Conservation (phyloP, 2,888 invertebrate species). For the Dicyrtomina minuta region DNA sequence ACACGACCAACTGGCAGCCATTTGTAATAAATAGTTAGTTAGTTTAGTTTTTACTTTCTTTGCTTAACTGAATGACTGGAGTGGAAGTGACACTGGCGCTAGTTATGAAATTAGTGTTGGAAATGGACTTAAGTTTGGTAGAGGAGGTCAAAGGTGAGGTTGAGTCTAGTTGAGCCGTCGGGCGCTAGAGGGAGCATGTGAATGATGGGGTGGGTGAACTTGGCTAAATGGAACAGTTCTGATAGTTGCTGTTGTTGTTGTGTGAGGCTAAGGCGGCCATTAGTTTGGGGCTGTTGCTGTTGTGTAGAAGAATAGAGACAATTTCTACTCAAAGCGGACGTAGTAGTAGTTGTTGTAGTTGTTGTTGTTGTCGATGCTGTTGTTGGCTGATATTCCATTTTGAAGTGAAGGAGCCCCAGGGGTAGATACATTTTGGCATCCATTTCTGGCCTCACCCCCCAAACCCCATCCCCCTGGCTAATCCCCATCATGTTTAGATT, state of each 20-base stretch:
- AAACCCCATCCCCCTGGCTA: constrained; percentile 22
- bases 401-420: constrained; percentile 9
- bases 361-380: no score
- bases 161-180: constrained; percentile 22
- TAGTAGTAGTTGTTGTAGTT: no score
- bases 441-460: constrained; percentile 16
- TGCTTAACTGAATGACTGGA: no score
- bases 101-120: no score
- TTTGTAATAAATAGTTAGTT: no score
- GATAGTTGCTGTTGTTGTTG: not conserved
- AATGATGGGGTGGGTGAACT: constrained; percentile 24
- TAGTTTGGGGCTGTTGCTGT: no score
- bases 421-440: constrained; percentile 22
- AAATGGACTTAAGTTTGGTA: no score
- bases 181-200: constrained; percentile 13
- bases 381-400: constrained; percentile 28
- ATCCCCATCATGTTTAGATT: constrained; percentile 24
- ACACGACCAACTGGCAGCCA: no score
- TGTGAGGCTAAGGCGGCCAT: no score
- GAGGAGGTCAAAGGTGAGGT: constrained; percentile 15
- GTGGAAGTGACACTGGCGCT: no score
- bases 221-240: not conserved
- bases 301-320: not conserved
- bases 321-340: not conserved
- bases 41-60: no score